Evolutionary conservation across 1,140 invertebrate genomes (phyloP).

Genomic region (Helicoverpa armigera): DNA sequence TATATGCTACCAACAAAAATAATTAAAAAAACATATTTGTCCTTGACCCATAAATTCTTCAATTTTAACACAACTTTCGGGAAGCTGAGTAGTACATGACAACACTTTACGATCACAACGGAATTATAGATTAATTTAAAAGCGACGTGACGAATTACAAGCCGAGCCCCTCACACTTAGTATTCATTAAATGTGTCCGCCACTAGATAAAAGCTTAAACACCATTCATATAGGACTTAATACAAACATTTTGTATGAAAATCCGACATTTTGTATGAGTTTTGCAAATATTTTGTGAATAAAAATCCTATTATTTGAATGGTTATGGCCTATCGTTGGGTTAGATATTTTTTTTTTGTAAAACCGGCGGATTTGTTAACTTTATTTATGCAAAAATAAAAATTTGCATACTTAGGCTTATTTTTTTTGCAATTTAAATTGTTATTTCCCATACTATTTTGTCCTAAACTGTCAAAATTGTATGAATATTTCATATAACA

Average conservation of each 20-base stretch:
- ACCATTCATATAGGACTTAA: background rate
- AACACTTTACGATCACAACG: background rate
- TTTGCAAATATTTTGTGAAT: background rate
- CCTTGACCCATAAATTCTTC: too few species aligned
- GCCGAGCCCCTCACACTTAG: background rate
- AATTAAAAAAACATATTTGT: too few species aligned
- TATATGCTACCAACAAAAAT: too few species aligned
- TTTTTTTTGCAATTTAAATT: too few species aligned
- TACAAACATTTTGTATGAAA: conserved; percentile 16
- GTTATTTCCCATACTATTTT: too few species aligned
- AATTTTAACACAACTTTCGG: background rate
- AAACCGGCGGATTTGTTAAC: too few species aligned
- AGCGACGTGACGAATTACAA: background rate
- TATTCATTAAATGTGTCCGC: background rate
- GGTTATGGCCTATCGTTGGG: background rate
- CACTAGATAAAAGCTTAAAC: background rate
- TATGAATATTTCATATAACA: too few species aligned
- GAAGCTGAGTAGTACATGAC: background rate
- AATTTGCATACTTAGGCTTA: too few species aligned
- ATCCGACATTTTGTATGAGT: conserved; percentile 13
- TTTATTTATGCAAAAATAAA: too few species aligned
- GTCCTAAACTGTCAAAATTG: too few species aligned
- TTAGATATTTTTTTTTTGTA: background rate
- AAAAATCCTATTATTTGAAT: conserved; percentile 5
- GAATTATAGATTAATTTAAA: background rate